Conservation (phyloP, 2,113 vertebrate genomes). For the Colaptes auratus region DNA sequence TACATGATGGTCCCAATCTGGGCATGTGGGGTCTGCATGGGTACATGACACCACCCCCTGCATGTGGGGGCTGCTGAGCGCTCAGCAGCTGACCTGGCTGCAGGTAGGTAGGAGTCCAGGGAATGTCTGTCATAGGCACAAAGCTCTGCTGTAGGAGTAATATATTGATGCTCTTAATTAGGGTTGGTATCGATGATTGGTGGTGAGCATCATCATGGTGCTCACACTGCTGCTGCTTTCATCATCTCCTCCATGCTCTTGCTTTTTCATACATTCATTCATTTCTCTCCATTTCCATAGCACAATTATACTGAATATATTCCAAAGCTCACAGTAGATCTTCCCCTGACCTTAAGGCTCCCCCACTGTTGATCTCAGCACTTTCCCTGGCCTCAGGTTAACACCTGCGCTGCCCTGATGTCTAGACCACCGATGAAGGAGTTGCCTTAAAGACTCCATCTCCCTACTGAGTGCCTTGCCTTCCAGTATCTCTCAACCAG, state of each 20-base stretch:
- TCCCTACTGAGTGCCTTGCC: not conserved
- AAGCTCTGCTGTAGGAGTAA: not conserved
- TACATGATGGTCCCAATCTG: fast-evolving
- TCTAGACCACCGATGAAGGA: not conserved
- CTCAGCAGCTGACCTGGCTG: not conserved
- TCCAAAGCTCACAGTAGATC: not conserved
- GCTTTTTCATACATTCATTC: not conserved
- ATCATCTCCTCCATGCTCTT: not conserved
- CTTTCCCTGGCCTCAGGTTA: not conserved
- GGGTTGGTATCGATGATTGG: fast-evolving
- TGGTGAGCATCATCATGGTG: not conserved
- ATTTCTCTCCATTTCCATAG: not conserved
- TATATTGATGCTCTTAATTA: not conserved
- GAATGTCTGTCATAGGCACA: not conserved
- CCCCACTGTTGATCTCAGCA: not conserved
- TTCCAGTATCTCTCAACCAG: not conserved
- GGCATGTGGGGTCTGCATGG: fast-evolving
- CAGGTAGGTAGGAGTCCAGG: not conserved
- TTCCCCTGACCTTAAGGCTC: not conserved
- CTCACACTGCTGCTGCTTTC: not conserved
- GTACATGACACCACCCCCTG: fast-evolving
- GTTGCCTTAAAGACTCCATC: not conserved
- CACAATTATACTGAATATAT: not conserved
- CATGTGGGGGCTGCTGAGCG: fast-evolving
- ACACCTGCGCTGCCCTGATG: not conserved